Percentiles rank a stretch among this genome's conserved stretches.
phyloP scores from a whole-genome alignment of 2,888 invertebrate genomes.

The Rhamnusium bicolor region DNA sequence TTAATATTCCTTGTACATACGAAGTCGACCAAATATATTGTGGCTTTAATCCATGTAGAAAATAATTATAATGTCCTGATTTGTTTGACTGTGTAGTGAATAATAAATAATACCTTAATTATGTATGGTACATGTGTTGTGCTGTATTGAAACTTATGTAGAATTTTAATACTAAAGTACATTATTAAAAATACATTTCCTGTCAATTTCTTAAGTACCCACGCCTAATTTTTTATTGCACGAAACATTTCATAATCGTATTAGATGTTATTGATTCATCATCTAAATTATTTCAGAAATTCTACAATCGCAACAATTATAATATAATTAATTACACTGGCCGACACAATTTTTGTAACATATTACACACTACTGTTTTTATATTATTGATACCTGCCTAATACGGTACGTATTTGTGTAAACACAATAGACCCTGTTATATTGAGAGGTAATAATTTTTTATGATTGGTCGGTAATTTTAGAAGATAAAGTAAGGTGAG shows the following conservation, averaged over 20 bases:
- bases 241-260: slow-evolving; percentile 27
- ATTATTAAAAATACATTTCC: slow-evolving; percentile 59
- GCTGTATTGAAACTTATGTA: slow-evolving; percentile 47
- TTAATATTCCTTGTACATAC: slow-evolving; percentile 54
- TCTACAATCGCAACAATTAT: too few species aligned
- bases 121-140: slow-evolving; percentile 58
- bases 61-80: slow-evolving; percentile 51
- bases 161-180: slow-evolving; percentile 54
- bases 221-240: slow-evolving; percentile 30
- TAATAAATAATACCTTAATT: slow-evolving; percentile 57
- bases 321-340: too few species aligned
- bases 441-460: too few species aligned
- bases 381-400: too few species aligned
- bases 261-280: slow-evolving; percentile 5
- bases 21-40: slow-evolving; percentile 53
- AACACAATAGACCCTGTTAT: too few species aligned
- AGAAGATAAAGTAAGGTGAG: too few species aligned
- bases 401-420: too few species aligned
- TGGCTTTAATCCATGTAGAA: slow-evolving; percentile 41
- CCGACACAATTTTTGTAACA: too few species aligned
- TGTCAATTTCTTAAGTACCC: slow-evolving; percentile 55
- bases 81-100: slow-evolving; percentile 57
- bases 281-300: too few species aligned
- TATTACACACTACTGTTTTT: too few species aligned
- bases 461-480: too few species aligned